Evolutionary conservation across 2,113 vertebrate genomes (phyloP).

Genomic region (Isurus oxyrinchus): DNA sequence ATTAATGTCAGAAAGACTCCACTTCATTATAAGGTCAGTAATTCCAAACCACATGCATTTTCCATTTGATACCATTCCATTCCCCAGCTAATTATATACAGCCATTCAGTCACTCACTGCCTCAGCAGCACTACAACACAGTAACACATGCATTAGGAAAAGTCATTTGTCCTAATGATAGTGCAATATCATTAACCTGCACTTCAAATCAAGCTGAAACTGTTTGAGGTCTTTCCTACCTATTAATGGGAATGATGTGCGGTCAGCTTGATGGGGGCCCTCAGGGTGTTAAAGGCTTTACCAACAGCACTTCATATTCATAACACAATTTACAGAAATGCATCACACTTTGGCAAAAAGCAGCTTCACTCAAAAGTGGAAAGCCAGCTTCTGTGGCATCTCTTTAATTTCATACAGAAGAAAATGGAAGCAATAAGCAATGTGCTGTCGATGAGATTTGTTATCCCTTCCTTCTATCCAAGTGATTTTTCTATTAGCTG

Average conservation of each 20-base stretch:
- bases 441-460: not conserved
- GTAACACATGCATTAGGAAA: constrained; percentile 22
- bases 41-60: constrained; percentile 34
- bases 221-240: constrained; percentile 20
- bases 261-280: not conserved
- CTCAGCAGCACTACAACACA: not conserved
- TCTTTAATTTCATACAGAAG: not conserved
- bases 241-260: constrained; percentile 10
- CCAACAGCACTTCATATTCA: not conserved
- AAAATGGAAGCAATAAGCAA: not conserved
- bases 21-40: constrained; percentile 24
- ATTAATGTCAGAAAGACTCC: constrained; percentile 19
- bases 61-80: constrained; percentile 31
- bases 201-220: not conserved
- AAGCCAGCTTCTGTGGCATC: not conserved
- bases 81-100: constrained; percentile 34
- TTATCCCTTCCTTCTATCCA: not conserved
- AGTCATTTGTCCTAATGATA: constrained; percentile 18
- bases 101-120: not conserved
- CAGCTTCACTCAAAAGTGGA: not conserved
- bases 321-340: not conserved
- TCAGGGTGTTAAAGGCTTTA: not conserved
- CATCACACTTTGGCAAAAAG: not conserved
- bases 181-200: constrained; percentile 19
- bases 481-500: not conserved